Percentiles rank a stretch among this genome's conserved stretches.
Evolutionary conservation across 1,140 invertebrate species (phyloP).

Genomic region (Portunus trituberculatus): DNA sequence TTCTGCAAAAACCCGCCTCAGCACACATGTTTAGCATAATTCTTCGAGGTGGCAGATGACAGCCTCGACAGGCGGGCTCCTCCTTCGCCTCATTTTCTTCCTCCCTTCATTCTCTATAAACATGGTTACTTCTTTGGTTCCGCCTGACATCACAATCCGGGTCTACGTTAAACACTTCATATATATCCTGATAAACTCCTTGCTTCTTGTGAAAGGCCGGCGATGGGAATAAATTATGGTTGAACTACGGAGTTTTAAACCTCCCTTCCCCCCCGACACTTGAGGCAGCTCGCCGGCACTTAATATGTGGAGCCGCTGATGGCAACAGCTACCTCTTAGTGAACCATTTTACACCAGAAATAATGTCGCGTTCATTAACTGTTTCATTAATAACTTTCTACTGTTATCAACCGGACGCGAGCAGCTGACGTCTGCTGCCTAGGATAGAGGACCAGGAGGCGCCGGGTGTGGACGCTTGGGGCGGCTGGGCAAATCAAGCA

Average conservation of each 20-base stretch:
- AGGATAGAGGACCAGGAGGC: neutral
- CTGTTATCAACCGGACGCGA: slow-evolving; percentile 43
- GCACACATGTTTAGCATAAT: slow-evolving; percentile 72
- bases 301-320: slow-evolving; percentile 53
- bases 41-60: slow-evolving; percentile 71
- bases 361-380: slow-evolving; percentile 48
- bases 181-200: slow-evolving; percentile 46
- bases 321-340: slow-evolving; percentile 49
- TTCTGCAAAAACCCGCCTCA: slow-evolving; percentile 64
- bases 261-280: neutral
- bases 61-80: slow-evolving; percentile 2
- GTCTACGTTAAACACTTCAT: slow-evolving; percentile 62
- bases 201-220: slow-evolving; percentile 54
- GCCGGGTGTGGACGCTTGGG: neutral
- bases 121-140: slow-evolving; percentile 28
- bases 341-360: slow-evolving; percentile 62
- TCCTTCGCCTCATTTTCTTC: neutral
- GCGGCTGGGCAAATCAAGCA: neutral
- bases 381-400: slow-evolving; percentile 58
- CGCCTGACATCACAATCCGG: slow-evolving; percentile 59
- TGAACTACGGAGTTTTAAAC: neutral
- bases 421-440: neutral
- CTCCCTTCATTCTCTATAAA: slow-evolving; percentile 36
- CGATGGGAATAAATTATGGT: slow-evolving; percentile 38
- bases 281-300: neutral